Evolutionary conservation across 92 coral and sea anemone genomes (phyloP), one percentile per base, ranked within the genome.

Genomic region (Muricea muricata): DNA sequence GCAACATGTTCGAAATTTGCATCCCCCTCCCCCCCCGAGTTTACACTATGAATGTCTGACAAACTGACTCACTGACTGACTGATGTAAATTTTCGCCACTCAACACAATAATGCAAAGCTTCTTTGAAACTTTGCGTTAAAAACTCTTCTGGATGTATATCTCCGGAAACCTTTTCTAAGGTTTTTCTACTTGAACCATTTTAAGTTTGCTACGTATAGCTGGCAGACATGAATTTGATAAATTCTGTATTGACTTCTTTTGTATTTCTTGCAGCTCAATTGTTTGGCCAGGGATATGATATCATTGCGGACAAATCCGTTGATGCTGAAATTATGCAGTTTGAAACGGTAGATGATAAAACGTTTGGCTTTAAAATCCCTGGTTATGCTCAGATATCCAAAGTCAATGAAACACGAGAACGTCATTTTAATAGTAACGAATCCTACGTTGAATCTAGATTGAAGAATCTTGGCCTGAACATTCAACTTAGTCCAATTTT

Each of bases 251-350:
- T 26, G 12, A 29, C 20, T 37, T 31, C 18, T 24, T 31, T 66
- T n/a, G n/a, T 7, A 12, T 66, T 17, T 66, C 73, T 18, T 31
- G 12, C 26, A 73, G 79, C 57, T 73, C 35, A 34, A 12, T 54
- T 73, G 5, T 35, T 73, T 41, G 79, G 79, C 42, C 79, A 73
- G 24, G 79, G 79, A 24, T 73, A 73, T 26, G 46, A 73, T 33
- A 73, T 73, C 35, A 41, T 73, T 26, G 31, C 25, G 3, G 79
- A 73, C 79, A 26, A 73, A 28, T 28, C 79, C 18, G 60, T 45
- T 41, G 18, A 58, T 24, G 32, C 35, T 45, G 60, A 73, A 23
- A 73, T 75, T 31, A 47, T 21, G 60, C 45, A 21, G 39, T 75
- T 47, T 13, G 15, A 34, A 0, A 24, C 40, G 4, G 65, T 75